Base-by-base conservation (phyloP, 2,888 invertebrate genomes). In the Slavum lentiscoides region DNA sequence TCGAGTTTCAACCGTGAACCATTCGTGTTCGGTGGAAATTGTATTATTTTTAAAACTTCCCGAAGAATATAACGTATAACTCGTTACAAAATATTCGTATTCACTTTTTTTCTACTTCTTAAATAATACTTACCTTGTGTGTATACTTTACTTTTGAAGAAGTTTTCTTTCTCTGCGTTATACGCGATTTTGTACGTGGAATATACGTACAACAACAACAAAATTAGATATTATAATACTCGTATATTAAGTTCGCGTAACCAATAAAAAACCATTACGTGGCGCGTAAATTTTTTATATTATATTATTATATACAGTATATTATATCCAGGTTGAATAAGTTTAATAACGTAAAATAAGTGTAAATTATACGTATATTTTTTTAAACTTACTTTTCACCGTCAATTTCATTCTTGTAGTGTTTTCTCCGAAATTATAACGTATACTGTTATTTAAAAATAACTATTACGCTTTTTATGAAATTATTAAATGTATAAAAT, bases 11-110 rank as follows among this genome's bases (percentile, higher is more conserved):
- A 11, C 67, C 59, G 43, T 59, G 58, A 68, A 59, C 75, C 59
- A 68, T 75, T 75, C 30, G 67, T 49, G 68, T 75, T 49, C 23
- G 43, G 30, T 19, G 23, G n/a, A 75, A 75, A 75, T 75, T 68
- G 67, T 75, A 75, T 75, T 75, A 75, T 75, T 68, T 75, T 75
- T 68, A 67, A 30, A 75, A 75, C 75, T 68, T 75, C 15, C n/a
- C 30, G 43, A 59, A 59, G 23, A 68, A 75, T 68, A 59, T 59
- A 59, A 68, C 75, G 4, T 4, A 30, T 30, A 30, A 30, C 30
- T 75, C 68, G 75, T 75, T 75, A 68, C 59, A n/a, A 75, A 67
- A 75, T 68, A 75, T 75, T 75, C 58, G 53, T 39, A 23, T 74
- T 75, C 39, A 59, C 6, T 43, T 43, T 43, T 43, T 9, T 43